A percentile compares a stretch with the other conserved stretches of the same genome.
Conservation (phyloP, 2,888 invertebrate species). For the Melanchra persicariae region DNA sequence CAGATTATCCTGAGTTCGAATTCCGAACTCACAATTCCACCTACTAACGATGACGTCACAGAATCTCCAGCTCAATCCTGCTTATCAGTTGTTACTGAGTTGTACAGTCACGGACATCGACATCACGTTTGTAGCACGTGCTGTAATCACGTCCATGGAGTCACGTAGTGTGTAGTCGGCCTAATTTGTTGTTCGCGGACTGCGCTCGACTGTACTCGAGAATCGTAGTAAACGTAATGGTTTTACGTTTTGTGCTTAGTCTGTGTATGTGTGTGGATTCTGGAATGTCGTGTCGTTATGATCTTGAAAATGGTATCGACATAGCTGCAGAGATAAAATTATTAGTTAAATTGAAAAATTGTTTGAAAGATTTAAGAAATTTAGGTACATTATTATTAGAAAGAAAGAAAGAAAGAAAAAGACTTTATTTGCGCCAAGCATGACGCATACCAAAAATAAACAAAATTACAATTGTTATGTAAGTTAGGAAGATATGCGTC, state of each 20-base stretch:
- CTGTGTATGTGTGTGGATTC: conserved; percentile 1
- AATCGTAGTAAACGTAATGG: conserved; percentile 40
- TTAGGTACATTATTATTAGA: no score
- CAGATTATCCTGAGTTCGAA: background rate
- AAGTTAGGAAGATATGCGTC: no score
- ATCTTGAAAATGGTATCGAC: background rate
- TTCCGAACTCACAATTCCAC: background rate
- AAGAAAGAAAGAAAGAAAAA: no score
- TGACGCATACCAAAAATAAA: no score
- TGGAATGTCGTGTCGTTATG: conserved; percentile 13
- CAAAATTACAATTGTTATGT: no score
- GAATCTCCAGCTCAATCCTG: conserved; percentile 48
- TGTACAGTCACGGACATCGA: conserved; percentile 75
- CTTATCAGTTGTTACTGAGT: conserved; percentile 53
- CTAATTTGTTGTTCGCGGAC: conserved; percentile 73
- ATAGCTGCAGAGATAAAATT: background rate
- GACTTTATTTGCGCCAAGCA: no score
- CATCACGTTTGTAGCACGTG: conserved; percentile 84
- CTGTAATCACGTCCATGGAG: conserved; percentile 76
- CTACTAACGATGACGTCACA: conserved; percentile 37
- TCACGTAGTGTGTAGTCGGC: conserved; percentile 73
- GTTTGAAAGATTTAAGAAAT: background rate
- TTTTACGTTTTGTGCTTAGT: conserved; percentile 20
- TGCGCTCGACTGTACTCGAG: conserved; percentile 45
- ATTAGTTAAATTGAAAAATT: background rate